phyloP scores from a whole-genome alignment of 2,888 invertebrate genomes.

The Athalia cordata region DNA sequence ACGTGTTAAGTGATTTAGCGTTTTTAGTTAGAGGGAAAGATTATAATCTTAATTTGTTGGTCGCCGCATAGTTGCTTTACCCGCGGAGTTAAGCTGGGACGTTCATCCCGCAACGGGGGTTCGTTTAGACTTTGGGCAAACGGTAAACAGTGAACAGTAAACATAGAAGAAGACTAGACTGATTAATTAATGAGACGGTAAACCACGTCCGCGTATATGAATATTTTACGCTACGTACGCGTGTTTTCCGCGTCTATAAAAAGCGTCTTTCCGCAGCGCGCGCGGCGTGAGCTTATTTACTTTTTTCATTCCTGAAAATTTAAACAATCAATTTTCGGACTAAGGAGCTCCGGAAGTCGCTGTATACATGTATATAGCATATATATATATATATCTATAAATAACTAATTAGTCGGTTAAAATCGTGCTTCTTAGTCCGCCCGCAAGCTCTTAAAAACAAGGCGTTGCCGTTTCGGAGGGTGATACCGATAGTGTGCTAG shows the following conservation, averaged over 20 bases:
- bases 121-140: slow-evolving; percentile 35
- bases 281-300: no score
- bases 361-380: background rate
- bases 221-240: background rate
- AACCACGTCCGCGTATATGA: slow-evolving; percentile 7
- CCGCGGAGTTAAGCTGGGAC: slow-evolving; percentile 3
- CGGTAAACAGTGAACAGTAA: slow-evolving; percentile 14
- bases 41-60: slow-evolving; percentile 35
- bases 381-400: background rate
- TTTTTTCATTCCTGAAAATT: slow-evolving; percentile 1
- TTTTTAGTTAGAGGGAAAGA: slow-evolving; percentile 37
- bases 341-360: slow-evolving; percentile 4
- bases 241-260: background rate
- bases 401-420: slow-evolving; percentile 14
- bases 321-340: background rate
- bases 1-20: slow-evolving; percentile 35
- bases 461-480: slow-evolving; percentile 6
- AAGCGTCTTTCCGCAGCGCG: no score
- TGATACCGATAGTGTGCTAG: background rate
- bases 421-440: background rate
- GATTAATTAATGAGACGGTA: slow-evolving; percentile 39
- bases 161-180: slow-evolving; percentile 28
- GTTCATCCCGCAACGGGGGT: slow-evolving; percentile 18
- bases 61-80: background rate
- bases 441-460: background rate